Evolutionary conservation across 1,140 invertebrate species (phyloP).

Genomic region (Drosophila yakuba): DNA sequence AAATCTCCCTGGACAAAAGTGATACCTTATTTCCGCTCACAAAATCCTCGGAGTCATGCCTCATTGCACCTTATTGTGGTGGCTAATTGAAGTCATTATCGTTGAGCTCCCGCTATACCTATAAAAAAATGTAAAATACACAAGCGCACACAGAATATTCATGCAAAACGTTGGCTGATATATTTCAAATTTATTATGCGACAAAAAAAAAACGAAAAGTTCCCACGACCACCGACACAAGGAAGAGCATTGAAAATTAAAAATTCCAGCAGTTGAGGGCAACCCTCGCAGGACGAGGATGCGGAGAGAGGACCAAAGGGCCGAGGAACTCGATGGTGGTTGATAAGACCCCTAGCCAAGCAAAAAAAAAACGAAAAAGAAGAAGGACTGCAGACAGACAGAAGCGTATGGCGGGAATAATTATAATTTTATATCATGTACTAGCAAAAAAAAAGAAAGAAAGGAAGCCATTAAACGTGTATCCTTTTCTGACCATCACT

Average conservation of each 20-base stretch:
- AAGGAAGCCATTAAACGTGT: constrained; percentile 70
- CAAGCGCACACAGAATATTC: constrained; percentile 40
- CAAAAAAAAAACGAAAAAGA: constrained; percentile 2
- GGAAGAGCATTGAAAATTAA: constrained; percentile 57
- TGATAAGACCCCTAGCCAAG: constrained; percentile 39
- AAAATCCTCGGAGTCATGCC: constrained; percentile 14
- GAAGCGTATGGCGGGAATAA: constrained; percentile 70
- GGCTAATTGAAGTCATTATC: constrained; percentile 52
- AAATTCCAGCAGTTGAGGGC: constrained; percentile 62
- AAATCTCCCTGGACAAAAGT: not conserved
- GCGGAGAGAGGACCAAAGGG: constrained; percentile 16
- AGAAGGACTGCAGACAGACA: constrained; percentile 37
- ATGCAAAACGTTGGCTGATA: constrained; percentile 40
- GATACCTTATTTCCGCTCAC: not conserved
- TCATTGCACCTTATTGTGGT: constrained; percentile 34
- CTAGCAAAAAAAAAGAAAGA: constrained; percentile 27
- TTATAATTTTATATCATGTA: constrained; percentile 80
- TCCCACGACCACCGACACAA: constrained; percentile 69
- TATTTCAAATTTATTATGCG: constrained; percentile 41
- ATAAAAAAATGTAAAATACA: constrained; percentile 29
- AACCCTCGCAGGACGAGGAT: constrained; percentile 59
- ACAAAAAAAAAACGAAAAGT: constrained; percentile 46
- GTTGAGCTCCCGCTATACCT: constrained; percentile 33
- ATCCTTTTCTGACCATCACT: constrained; percentile 59
- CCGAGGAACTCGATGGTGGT: constrained; percentile 45